phyloP scores from a whole-genome alignment of 92 coral and sea anemone genomes.

The Muricea muricata region DNA sequence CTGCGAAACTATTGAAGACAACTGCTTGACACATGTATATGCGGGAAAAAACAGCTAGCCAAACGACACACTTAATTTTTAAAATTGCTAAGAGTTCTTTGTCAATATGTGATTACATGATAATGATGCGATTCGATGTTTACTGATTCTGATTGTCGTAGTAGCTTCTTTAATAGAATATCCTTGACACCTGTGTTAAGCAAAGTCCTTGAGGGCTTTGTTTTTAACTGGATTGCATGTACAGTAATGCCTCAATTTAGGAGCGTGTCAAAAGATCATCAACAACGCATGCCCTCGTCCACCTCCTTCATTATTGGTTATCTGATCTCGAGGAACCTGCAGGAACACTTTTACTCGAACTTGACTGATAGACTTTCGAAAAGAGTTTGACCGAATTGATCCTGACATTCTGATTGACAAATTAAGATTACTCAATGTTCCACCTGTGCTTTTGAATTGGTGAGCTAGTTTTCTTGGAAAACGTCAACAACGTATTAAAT shows the following conservation, averaged over 20 bases:
- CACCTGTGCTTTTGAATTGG: constrained; percentile 52
- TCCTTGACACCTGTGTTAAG: constrained; percentile 59
- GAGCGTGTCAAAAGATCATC: constrained; percentile 53
- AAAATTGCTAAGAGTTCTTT: too few relatives aligned
- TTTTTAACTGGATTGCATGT: constrained; percentile 49
- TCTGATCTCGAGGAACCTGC: background rate
- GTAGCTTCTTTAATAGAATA: too few relatives aligned
- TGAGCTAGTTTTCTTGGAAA: background rate
- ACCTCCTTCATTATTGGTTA: constrained; percentile 53
- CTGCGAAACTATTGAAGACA: too few relatives aligned
- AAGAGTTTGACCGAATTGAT: constrained; percentile 59
- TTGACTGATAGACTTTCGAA: constrained; percentile 21
- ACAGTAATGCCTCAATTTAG: constrained; percentile 31
- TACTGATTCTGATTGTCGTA: constrained; percentile 52
- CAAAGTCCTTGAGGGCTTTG: constrained; percentile 64
- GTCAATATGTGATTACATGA: too few relatives aligned
- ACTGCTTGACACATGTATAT: too few relatives aligned
- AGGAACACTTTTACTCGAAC: background rate
- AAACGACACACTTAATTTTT: too few relatives aligned
- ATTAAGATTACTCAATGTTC: constrained; percentile 24
- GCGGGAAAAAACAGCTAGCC: too few relatives aligned
- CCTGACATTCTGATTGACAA: constrained; percentile 49
- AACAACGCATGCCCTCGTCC: constrained; percentile 53
- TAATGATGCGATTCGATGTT: too few relatives aligned
- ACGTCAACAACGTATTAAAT: constrained; percentile 42